Conservation (phyloP, 2,888 invertebrate species). For the Mythimna pallens region DNA sequence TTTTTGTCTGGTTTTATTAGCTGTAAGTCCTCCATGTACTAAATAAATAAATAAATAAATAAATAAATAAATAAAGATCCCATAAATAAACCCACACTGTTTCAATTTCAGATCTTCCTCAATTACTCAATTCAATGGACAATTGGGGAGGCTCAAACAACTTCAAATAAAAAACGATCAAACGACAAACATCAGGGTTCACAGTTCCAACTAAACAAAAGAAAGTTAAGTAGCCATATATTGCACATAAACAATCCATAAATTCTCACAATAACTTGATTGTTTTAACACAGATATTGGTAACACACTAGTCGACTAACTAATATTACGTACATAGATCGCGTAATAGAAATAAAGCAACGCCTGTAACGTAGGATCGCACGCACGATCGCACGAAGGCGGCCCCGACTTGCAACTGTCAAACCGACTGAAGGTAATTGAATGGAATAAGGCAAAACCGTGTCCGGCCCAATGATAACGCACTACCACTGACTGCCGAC, state of each 20-base stretch:
- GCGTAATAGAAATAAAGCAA: conserved; percentile 47
- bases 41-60: too few species aligned
- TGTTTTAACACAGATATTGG: conserved; percentile 26
- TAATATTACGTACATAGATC: conserved; percentile 31
- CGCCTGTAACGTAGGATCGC: conserved; percentile 56
- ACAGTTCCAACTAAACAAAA: conserved; percentile 12
- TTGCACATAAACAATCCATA: conserved; percentile 21
- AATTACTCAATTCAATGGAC: conserved; percentile 42
- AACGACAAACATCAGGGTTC: conserved; percentile 25
- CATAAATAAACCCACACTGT: conserved; percentile 32
- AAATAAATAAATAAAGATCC: conserved; percentile 12
- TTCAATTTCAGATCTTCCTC: conserved; percentile 36
- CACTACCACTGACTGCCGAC: conserved; percentile 26
- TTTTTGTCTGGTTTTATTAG: too few species aligned
- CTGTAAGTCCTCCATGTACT: too few species aligned
- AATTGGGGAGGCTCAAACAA: conserved; percentile 26
- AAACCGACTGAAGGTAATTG: conserved; percentile 63
- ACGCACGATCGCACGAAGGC: conserved; percentile 79
- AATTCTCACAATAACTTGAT: conserved; percentile 28
- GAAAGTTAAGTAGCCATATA: conserved; percentile 7
- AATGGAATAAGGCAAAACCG: conserved; percentile 50
- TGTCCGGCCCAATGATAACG: conserved; percentile 39
- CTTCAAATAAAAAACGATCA: conserved; percentile 41
- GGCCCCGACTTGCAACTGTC: conserved; percentile 73
- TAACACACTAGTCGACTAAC: conserved; percentile 24